Evolutionary conservation across 1,140 invertebrate species (phyloP), one percentile per base, ranked within the genome.

Genomic region (Ceratina japonica): DNA sequence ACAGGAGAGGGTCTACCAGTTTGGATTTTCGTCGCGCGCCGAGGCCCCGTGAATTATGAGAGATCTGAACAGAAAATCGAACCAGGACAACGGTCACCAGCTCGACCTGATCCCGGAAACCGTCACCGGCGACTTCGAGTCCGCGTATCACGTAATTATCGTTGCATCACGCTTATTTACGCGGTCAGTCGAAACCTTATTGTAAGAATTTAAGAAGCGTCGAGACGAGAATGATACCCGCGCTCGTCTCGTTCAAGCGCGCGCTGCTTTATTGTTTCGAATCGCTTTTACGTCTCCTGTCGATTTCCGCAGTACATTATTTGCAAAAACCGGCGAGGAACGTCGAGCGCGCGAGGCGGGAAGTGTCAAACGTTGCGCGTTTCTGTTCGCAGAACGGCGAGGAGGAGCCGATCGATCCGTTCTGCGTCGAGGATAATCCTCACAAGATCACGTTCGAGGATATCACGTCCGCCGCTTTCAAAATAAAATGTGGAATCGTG

Each of bases 401-500:
- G 2, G 91, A 93, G 90, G 91, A 91, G 20, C 90, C 92, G 56
- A 90, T 88, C 27, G 97, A 98, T 91, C 95, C 95, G 24, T 94
- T 94, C 89, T 98, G 97, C 90, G 94, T 97, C 87, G 96, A 96
- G 44, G 93, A 95, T 0, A 94, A 95, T 62, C 97, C 97, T 1
- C 93, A 94, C 49, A 93, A 92, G 79, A 95, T 98, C 22, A 94
- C 94, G 5, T 98, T 98, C 90, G 95, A 97, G 87, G 97, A 98
- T 90, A 95, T 98, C 22, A 97, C 97, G 18, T 97, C 96, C 10
- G 98, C 98, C 0, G 96, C 97, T 0, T 98, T 96, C 89, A 96
- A 97, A 89, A 97, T 98, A 54, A 97, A 96, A 90, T 94, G 93
- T 85, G 97, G 97, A 18, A 95, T 98, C 62, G 93, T 96, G 59